Evolutionary conservation across 2,113 vertebrate species (phyloP).

Genomic region (Trinectes maculatus): DNA sequence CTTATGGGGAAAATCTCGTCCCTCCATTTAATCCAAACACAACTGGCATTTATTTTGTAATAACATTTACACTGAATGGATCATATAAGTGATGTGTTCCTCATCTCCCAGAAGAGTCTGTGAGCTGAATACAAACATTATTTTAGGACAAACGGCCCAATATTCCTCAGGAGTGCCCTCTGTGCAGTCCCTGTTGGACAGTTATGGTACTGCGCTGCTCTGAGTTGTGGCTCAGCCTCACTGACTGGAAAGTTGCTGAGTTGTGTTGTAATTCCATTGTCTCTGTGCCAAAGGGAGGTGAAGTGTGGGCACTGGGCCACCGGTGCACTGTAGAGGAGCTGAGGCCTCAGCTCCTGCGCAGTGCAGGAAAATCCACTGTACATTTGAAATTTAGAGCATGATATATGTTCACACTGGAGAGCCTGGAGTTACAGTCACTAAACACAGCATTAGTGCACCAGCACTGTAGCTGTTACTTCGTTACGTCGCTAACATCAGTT

Average conservation of each 20-base stretch:
- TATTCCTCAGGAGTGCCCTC: conserved; percentile 32
- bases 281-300: conserved; percentile 50
- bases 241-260: conserved; percentile 45
- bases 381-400: background rate
- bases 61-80: conserved; percentile 19
- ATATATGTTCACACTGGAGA: background rate
- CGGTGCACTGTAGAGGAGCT: conserved; percentile 20
- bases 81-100: conserved; percentile 14
- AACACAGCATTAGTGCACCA: background rate
- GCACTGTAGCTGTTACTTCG: too few species aligned
- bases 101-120: background rate
- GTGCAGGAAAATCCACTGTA: background rate
- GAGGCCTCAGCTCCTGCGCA: conserved; percentile 22
- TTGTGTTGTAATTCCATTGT: conserved; percentile 62
- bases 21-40: background rate
- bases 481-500: too few species aligned
- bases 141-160: conserved; percentile 36
- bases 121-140: conserved; percentile 36
- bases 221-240: conserved; percentile 31
- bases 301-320: conserved; percentile 16
- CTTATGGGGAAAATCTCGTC: conserved; percentile 4
- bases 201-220: conserved; percentile 13
- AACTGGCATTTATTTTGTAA: background rate
- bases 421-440: background rate
- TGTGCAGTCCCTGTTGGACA: conserved; percentile 12